Evolutionary conservation across 2,113 vertebrate genomes (phyloP).

Genomic region (Cavia porcellus): DNA sequence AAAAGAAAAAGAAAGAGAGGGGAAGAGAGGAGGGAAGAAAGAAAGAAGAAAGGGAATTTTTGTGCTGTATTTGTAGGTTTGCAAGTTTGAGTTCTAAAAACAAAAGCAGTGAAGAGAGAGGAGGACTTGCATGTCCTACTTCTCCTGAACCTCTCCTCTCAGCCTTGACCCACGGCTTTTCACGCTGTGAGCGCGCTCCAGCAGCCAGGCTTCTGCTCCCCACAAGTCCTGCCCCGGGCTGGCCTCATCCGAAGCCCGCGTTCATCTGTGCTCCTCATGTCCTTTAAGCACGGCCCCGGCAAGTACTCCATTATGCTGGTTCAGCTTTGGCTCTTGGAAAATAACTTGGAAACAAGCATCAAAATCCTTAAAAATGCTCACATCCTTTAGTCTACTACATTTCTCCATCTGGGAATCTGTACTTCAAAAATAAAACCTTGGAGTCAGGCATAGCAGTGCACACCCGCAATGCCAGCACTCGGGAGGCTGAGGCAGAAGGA

Average conservation of each 20-base stretch:
- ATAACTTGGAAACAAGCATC: neutral
- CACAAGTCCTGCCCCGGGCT: neutral
- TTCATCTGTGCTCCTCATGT: neutral
- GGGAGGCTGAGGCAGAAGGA: neutral
- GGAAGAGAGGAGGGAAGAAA: too few relatives aligned
- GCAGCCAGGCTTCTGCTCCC: too few relatives aligned
- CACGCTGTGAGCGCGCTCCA: neutral
- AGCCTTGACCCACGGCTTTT: neutral
- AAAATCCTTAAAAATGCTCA: neutral
- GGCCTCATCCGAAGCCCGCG: neutral
- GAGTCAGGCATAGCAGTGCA: neutral
- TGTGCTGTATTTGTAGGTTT: neutral
- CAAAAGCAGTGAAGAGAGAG: neutral
- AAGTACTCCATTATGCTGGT: neutral
- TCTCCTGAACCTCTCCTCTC: neutral
- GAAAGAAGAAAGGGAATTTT: neutral
- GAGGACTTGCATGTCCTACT: neutral
- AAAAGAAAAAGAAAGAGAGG: neutral
- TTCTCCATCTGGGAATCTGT: neutral
- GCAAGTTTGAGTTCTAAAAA: neutral
- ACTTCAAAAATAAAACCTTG: neutral
- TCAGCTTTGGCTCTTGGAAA: neutral
- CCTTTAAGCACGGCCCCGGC: neutral
- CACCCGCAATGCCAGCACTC: neutral
- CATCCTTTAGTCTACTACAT: neutral